Percentiles rank a stretch among this genome's conserved stretches.
Conservation (phyloP, 2,113 vertebrate species). For the Speoplatyrhinus poulsoni region DNA sequence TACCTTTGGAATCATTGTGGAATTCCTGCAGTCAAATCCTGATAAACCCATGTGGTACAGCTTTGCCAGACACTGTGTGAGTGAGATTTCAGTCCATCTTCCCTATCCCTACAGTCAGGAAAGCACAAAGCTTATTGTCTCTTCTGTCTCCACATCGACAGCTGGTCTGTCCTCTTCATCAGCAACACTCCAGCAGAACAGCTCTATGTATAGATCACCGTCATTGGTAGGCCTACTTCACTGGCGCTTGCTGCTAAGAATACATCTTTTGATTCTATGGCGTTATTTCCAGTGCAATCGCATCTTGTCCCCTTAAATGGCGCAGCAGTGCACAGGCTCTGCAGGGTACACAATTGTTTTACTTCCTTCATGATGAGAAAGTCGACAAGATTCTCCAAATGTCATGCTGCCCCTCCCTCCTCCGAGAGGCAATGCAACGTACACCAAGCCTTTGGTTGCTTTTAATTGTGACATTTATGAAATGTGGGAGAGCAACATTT, state of each 20-base stretch:
- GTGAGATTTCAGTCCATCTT: slow-evolving; percentile 53
- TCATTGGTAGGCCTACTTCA: slow-evolving; percentile 57
- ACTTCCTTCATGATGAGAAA: slow-evolving; percentile 56
- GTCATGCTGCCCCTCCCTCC: slow-evolving; percentile 66
- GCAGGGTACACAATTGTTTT: slow-evolving; percentile 46
- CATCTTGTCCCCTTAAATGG: slow-evolving; percentile 40
- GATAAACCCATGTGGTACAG: slow-evolving; percentile 40
- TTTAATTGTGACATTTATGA: slow-evolving; percentile 77
- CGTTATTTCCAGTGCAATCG: slow-evolving; percentile 53
- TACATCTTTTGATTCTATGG: slow-evolving; percentile 50
- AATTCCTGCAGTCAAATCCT: slow-evolving; percentile 51
- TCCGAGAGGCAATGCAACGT: slow-evolving; percentile 59
- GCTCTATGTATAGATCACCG: slow-evolving; percentile 67
- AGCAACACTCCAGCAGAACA: slow-evolving; percentile 64
- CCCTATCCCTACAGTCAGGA: slow-evolving; percentile 53
- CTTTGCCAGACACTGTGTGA: slow-evolving; percentile 56
- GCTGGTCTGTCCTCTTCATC: slow-evolving; percentile 66
- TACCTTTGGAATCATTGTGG: slow-evolving; percentile 25
- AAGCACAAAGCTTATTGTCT: slow-evolving; percentile 60
- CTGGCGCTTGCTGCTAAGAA: slow-evolving; percentile 52
- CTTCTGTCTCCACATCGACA: slow-evolving; percentile 64
- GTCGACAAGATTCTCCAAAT: slow-evolving; percentile 70
- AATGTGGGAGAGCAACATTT: slow-evolving; percentile 59
- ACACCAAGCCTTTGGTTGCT: slow-evolving; percentile 58
- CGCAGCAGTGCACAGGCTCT: slow-evolving; percentile 56